phyloP scores from a whole-genome alignment of 2,113 vertebrate genomes.

The Dendropsophus ebraccatus region DNA sequence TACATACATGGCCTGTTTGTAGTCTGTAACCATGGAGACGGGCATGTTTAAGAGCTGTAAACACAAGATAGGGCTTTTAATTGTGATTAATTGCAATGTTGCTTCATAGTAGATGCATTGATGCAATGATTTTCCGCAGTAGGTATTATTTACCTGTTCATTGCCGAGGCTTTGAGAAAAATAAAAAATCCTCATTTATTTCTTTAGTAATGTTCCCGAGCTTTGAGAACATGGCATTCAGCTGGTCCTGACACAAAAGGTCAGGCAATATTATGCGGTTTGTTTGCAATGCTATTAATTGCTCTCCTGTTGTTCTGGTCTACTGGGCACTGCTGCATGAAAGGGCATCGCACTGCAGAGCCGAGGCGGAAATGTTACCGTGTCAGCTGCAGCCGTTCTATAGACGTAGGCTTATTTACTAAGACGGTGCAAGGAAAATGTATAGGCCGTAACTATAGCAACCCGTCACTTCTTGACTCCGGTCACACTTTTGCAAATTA shows the following conservation, averaged over 20 bases:
- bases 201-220: background rate
- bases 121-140: too few species aligned
- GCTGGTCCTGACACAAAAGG: constrained; percentile 24
- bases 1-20: too few species aligned
- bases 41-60: too few species aligned
- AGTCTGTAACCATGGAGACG: too few species aligned
- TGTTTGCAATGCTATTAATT: constrained; percentile 45
- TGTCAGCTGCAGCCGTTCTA: background rate
- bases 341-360: background rate
- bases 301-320: constrained; percentile 26
- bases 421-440: background rate
- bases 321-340: constrained; percentile 25
- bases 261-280: constrained; percentile 29
- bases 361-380: background rate
- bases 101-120: too few species aligned
- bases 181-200: background rate
- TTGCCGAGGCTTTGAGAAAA: background rate
- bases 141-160: constrained; percentile 12
- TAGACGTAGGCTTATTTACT: background rate
- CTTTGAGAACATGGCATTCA: constrained; percentile 5
- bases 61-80: too few species aligned
- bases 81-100: too few species aligned
- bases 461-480: background rate
- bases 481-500: background rate
- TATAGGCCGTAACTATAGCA: background rate